Percentiles rank a stretch among this genome's conserved stretches.
Evolutionary conservation across 2,888 invertebrate species (phyloP).

Genomic region (Malthinus seriepunctatus): DNA sequence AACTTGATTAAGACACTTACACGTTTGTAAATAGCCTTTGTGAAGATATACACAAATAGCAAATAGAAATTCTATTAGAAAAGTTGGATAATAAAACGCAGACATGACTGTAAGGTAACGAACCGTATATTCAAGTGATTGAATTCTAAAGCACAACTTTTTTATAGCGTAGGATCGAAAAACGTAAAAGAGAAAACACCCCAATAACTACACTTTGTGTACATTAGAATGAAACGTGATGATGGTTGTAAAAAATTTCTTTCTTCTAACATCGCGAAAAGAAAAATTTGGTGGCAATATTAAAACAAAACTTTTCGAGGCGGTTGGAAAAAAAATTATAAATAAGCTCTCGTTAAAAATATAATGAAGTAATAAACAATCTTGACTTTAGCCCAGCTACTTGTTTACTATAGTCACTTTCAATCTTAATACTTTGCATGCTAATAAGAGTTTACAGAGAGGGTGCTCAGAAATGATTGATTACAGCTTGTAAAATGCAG

Average conservation of each 20-base stretch:
- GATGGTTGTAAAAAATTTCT: neutral
- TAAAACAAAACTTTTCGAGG: no score
- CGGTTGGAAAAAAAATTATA: no score
- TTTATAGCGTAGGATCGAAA: slow-evolving; percentile 3
- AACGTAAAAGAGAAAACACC: slow-evolving; percentile 3
- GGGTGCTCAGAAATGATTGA: slow-evolving; percentile 5
- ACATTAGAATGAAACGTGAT: slow-evolving; percentile 5
- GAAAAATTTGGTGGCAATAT: neutral
- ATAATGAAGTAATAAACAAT: slow-evolving; percentile 4
- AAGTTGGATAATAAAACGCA: slow-evolving; percentile 5
- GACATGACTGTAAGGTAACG: slow-evolving; percentile 4
- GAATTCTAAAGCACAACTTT: slow-evolving; percentile 5
- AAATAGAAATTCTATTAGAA: slow-evolving; percentile 3
- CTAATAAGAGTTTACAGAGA: slow-evolving; percentile 4
- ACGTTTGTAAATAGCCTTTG: no score
- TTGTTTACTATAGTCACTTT: slow-evolving; percentile 4
- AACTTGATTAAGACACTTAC: no score
- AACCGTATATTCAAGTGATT: slow-evolving; percentile 7
- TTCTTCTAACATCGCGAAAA: neutral
- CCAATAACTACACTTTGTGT: neutral
- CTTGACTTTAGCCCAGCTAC: neutral
- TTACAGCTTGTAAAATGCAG: slow-evolving; percentile 1
- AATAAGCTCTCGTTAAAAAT: neutral
- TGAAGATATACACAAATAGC: no score
- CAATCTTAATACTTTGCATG: slow-evolving; percentile 2